A percentile compares a stretch with the other conserved stretches of the same genome.
phyloP scores from a whole-genome alignment of 92 coral and sea anemone species.

The Bergia puertoricense region DNA sequence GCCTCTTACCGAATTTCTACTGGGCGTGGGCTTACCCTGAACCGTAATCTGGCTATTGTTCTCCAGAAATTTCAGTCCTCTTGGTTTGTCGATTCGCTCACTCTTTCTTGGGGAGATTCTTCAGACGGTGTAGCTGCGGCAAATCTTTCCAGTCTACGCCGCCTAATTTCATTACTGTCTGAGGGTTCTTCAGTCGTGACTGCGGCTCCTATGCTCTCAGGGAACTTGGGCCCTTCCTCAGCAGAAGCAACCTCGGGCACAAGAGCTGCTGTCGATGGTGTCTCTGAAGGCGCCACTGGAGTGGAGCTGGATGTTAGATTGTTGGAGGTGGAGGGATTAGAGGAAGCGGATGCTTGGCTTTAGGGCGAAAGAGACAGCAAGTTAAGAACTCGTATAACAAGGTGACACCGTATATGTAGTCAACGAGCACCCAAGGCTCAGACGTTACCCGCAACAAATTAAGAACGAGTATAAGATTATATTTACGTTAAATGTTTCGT shows the following conservation, averaged over 20 bases:
- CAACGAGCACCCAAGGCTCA: background rate
- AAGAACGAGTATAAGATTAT: no score
- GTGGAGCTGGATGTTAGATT: background rate
- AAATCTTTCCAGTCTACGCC: conserved; percentile 76
- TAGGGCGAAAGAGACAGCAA: background rate
- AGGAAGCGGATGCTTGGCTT: background rate
- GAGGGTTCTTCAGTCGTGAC: conserved; percentile 36
- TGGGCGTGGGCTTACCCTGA: background rate
- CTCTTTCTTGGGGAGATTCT: conserved; percentile 34
- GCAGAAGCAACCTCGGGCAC: background rate
- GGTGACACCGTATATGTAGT: background rate
- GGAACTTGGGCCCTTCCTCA: background rate
- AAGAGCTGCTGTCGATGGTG: background rate
- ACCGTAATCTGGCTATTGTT: background rate
- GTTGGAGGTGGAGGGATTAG: background rate
- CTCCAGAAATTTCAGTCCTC: background rate
- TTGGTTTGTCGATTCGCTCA: background rate
- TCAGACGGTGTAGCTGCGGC: conserved; percentile 32
- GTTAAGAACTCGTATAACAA: background rate
- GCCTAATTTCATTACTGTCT: conserved; percentile 75
- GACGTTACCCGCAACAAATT: background rate
- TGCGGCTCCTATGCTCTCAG: conserved; percentile 54
- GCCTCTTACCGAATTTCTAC: background rate
- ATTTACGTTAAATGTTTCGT: no score
- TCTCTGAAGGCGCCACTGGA: background rate